These are phyloP conservation scores for Apocheima hispidaria DNA, from an alignment of 2,888 invertebrate species.

Conservation along the genomic window DNA sequence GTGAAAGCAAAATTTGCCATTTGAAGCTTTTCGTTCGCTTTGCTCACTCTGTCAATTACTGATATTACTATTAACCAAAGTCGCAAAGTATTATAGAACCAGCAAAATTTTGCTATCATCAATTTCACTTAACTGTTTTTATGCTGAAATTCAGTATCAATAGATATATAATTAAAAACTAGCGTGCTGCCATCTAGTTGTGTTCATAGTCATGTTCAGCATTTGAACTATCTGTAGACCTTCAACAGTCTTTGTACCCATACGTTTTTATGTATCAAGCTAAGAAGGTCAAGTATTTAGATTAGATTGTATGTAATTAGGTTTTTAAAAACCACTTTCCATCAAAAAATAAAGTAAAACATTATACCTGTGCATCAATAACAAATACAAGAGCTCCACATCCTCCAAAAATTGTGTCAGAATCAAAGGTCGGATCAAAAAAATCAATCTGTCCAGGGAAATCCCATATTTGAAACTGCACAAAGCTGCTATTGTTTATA, in stretches of 20 bases:
- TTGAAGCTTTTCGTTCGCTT: too few relatives aligned
- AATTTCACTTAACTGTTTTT: too few relatives aligned
- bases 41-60: too few relatives aligned
- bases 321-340: neutral
- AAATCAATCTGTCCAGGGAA: constrained; percentile 99
- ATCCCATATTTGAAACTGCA: constrained; percentile 99
- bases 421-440: constrained; percentile 98
- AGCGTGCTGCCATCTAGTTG: neutral
- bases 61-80: too few relatives aligned
- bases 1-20: too few relatives aligned
- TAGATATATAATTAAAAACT: too few relatives aligned
- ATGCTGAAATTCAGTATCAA: too few relatives aligned
- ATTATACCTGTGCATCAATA: constrained; percentile 95
- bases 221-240: neutral
- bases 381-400: constrained; percentile 99
- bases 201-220: neutral
- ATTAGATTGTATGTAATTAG: neutral
- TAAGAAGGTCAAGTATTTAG: neutral
- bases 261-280: neutral
- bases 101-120: too few relatives aligned
- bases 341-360: neutral
- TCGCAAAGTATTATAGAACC: too few relatives aligned
- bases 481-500: constrained; percentile 97
- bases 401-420: constrained; percentile 97
- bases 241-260: neutral